Evolutionary conservation across 2,113 vertebrate genomes (phyloP).

Genomic region (Sinocyclocheilus grahami): DNA sequence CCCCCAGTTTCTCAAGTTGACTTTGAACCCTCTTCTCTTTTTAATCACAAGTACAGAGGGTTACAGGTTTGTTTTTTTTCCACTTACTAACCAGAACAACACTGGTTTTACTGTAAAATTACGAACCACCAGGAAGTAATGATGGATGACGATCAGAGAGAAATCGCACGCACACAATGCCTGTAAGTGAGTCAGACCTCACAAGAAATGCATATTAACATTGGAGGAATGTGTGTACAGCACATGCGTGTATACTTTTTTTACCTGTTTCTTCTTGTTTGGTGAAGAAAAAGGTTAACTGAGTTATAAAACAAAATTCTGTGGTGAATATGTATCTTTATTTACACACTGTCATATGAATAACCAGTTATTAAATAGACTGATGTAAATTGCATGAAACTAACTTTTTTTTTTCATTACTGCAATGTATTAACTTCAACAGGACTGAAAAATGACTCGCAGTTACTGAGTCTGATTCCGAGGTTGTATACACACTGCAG

Average conservation of each 20-base stretch:
- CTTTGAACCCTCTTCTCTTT: conserved; percentile 70
- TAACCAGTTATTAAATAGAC: too few species aligned
- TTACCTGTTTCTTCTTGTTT: neutral
- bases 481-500: too few species aligned
- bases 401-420: too few species aligned
- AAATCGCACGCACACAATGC: conserved; percentile 69
- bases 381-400: too few species aligned
- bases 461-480: too few species aligned
- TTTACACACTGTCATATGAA: too few species aligned
- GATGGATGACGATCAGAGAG: conserved; percentile 74
- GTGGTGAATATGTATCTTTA: too few species aligned
- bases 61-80: conserved; percentile 41
- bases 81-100: conserved; percentile 74
- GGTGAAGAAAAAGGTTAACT: neutral
- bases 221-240: neutral
- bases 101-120: conserved; percentile 61
- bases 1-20: conserved; percentile 47
- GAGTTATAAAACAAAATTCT: too few species aligned
- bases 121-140: conserved; percentile 51
- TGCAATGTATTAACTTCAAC: too few species aligned
- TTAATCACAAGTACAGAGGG: conserved; percentile 69
- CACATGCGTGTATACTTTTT: neutral
- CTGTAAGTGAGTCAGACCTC: conserved; percentile 68
- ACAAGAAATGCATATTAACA: conserved; percentile 10
- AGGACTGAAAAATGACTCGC: too few species aligned